Conservation (phyloP, 2,113 vertebrate genomes). For the Hipposideros armiger region DNA sequence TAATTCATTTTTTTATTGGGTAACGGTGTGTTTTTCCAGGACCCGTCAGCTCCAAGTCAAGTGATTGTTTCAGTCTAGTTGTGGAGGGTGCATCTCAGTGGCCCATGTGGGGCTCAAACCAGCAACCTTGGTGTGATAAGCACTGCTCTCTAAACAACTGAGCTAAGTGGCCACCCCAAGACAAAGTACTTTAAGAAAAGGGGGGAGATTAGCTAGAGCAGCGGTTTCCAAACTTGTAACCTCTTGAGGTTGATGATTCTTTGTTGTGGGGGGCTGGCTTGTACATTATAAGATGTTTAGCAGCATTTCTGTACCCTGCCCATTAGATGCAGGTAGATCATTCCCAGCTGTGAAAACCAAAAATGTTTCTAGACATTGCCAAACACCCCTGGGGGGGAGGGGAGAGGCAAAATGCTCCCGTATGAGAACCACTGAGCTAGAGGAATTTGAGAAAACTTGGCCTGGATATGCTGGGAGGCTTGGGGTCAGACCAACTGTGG, state of each 20-base stretch:
- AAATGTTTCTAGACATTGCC: not conserved
- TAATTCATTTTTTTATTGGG: no score
- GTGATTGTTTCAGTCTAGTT: no score
- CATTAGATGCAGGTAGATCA: not conserved
- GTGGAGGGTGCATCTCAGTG: no score
- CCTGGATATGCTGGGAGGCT: not conserved
- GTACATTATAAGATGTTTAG: not conserved
- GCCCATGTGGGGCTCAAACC: no score
- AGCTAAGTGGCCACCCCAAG: no score
- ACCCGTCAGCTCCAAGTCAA: no score
- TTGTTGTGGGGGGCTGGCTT: not conserved
- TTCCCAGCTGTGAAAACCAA: not conserved
- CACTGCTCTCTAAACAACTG: no score
- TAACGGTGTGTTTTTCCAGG: no score
- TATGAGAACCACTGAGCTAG: not conserved
- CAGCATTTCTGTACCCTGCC: not conserved
- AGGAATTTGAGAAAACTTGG: not conserved
- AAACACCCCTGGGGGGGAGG: not conserved
- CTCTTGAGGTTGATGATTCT: not conserved
- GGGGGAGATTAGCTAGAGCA: not conserved
- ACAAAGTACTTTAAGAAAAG: not conserved
- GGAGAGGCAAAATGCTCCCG: not conserved
- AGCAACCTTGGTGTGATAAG: no score
- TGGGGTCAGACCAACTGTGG: not conserved
- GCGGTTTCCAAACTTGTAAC: not conserved